Evolutionary conservation across 2,797 vertebrate species (phyloP).

Genomic region (Capromys pilorides): DNA sequence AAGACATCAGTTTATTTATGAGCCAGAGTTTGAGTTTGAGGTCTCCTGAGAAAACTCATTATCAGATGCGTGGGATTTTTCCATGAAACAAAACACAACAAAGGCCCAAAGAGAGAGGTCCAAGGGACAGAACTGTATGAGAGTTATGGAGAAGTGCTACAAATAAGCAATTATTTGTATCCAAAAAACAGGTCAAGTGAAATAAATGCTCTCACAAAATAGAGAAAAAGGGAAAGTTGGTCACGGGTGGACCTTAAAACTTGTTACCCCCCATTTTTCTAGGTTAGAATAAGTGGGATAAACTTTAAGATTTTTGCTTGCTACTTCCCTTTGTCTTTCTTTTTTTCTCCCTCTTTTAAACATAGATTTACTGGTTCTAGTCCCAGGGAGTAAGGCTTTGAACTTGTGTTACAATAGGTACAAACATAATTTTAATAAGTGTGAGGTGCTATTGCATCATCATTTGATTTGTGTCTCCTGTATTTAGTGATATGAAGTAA

Average conservation of each 20-base stretch:
- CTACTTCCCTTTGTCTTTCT: background rate
- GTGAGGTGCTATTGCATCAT: background rate
- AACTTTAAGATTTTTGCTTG: background rate
- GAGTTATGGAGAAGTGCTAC: background rate
- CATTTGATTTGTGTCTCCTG: background rate
- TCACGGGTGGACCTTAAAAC: background rate
- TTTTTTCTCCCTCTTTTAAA: background rate
- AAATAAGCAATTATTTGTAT: background rate
- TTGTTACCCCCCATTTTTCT: background rate
- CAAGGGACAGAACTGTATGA: background rate
- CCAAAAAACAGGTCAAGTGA: background rate
- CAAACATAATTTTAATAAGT: background rate
- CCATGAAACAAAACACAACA: constrained; percentile 40
- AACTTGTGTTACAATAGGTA: background rate
- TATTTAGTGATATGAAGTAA: background rate
- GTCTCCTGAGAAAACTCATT: background rate
- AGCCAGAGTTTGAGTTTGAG: background rate
- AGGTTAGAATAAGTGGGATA: background rate
- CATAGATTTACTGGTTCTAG: background rate
- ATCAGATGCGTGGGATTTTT: background rate
- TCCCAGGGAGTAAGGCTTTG: background rate
- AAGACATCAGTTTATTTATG: background rate
- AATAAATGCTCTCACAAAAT: background rate
- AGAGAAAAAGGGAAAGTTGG: background rate
- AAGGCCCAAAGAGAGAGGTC: background rate